Evolutionary conservation across 2,797 vertebrate genomes (phyloP).

Genomic region (Choloepus didactylus): DNA sequence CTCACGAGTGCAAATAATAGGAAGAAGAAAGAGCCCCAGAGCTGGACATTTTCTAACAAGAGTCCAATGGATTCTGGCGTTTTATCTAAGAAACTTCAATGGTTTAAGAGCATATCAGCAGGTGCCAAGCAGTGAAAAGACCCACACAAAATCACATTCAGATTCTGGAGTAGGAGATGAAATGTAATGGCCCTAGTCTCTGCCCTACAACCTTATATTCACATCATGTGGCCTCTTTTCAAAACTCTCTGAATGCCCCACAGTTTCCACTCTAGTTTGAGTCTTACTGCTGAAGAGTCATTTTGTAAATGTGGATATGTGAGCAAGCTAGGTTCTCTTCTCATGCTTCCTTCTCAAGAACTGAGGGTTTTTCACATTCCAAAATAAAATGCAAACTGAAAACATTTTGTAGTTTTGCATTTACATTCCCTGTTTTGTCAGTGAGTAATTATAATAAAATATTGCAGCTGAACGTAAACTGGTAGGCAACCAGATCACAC

Average conservation of each 20-base stretch:
- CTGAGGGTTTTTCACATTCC: slow-evolving; percentile 48
- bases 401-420: slow-evolving; percentile 77
- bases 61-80: neutral
- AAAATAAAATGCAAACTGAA: slow-evolving; percentile 32
- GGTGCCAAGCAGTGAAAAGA: neutral
- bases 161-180: neutral
- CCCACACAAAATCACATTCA: neutral
- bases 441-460: slow-evolving; percentile 80
- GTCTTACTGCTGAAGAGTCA: neutral
- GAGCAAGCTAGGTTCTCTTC: neutral
- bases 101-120: neutral
- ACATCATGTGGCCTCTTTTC: neutral
- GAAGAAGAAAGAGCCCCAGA: neutral
- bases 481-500: slow-evolving; percentile 77
- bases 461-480: slow-evolving; percentile 72
- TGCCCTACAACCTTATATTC: slow-evolving; percentile 15
- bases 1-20: slow-evolving; percentile 53
- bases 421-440: slow-evolving; percentile 81
- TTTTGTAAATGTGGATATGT: neutral
- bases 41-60: neutral
- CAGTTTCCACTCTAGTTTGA: neutral
- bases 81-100: slow-evolving; percentile 50
- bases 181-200: neutral
- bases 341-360: neutral
- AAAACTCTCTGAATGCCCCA: neutral